A percentile compares a stretch with the other conserved stretches of the same genome.
Conservation (phyloP, 2,888 invertebrate species). For the Caenorhabditis becei region DNA sequence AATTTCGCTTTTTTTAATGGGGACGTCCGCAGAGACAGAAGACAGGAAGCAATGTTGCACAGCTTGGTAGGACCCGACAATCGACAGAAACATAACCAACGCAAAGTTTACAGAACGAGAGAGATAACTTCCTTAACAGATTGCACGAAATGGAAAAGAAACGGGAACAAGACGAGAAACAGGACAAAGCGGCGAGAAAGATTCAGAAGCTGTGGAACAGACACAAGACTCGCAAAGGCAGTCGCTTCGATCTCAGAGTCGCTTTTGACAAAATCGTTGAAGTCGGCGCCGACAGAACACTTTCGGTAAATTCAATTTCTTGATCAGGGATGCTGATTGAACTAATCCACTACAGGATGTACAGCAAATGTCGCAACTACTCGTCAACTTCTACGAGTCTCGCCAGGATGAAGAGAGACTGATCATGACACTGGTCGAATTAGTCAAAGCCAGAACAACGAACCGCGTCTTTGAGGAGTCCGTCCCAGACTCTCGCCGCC, state of each 20-base stretch:
- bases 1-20: conserved; percentile 65
- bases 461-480: conserved; percentile 6
- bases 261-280: conserved; percentile 30
- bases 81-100: too few species aligned
- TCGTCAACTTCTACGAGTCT: conserved; percentile 52
- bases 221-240: background rate
- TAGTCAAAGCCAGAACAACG: conserved; percentile 28
- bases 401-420: conserved; percentile 47
- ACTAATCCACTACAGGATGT: conserved; percentile 8
- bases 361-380: conserved; percentile 21
- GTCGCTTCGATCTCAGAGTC: conserved; percentile 8
- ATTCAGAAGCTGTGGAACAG: conserved; percentile 49
- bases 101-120: conserved; percentile 56
- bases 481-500: conserved; percentile 14
- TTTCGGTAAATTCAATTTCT: background rate
- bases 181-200: conserved; percentile 21
- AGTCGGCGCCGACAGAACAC: background rate
- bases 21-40: conserved; percentile 52
- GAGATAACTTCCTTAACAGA: conserved; percentile 56
- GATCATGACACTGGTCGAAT: conserved; percentile 34
- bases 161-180: conserved; percentile 29
- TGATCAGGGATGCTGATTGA: too few species aligned
- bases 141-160: conserved; percentile 43
- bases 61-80: conserved; percentile 45
- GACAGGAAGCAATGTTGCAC: conserved; percentile 68